Evolutionary conservation across 2,888 invertebrate genomes (phyloP).

Genomic region (Heliothis peltigera): DNA sequence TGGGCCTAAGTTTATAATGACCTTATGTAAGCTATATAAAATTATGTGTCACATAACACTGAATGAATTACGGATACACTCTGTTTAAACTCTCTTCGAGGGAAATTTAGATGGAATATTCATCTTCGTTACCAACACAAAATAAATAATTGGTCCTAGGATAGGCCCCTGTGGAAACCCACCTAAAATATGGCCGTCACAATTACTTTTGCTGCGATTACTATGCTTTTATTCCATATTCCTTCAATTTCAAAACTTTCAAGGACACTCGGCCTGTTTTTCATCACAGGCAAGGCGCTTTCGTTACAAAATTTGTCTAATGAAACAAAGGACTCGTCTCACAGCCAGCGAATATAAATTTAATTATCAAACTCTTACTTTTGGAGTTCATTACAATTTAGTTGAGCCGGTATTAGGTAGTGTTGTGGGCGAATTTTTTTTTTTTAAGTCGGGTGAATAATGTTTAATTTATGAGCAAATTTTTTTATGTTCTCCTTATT

Average conservation of each 20-base stretch:
- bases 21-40: too few species aligned
- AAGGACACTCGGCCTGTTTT: constrained; percentile 26
- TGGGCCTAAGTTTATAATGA: too few species aligned
- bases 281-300: constrained; percentile 35
- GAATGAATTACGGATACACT: too few species aligned
- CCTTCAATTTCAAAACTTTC: constrained; percentile 32
- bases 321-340: constrained; percentile 75
- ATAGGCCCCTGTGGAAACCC: constrained; percentile 25
- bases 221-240: constrained; percentile 22
- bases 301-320: constrained; percentile 65
- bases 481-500: background rate
- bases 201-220: constrained; percentile 21
- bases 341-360: constrained; percentile 73
- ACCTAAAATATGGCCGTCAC: constrained; percentile 13
- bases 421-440: constrained; percentile 18
- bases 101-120: too few species aligned
- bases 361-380: constrained; percentile 74
- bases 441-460: background rate
- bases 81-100: too few species aligned
- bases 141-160: background rate
- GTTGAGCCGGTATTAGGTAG: constrained; percentile 33
- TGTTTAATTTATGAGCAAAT: background rate
- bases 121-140: too few species aligned
- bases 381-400: constrained; percentile 72
- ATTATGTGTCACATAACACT: too few species aligned